A percentile compares a stretch with the other conserved stretches of the same genome.
These are phyloP conservation scores for Thalassarche chlororhynchos DNA, from an alignment of 2,113 vertebrate genomes.

Conservation along the genomic window DNA sequence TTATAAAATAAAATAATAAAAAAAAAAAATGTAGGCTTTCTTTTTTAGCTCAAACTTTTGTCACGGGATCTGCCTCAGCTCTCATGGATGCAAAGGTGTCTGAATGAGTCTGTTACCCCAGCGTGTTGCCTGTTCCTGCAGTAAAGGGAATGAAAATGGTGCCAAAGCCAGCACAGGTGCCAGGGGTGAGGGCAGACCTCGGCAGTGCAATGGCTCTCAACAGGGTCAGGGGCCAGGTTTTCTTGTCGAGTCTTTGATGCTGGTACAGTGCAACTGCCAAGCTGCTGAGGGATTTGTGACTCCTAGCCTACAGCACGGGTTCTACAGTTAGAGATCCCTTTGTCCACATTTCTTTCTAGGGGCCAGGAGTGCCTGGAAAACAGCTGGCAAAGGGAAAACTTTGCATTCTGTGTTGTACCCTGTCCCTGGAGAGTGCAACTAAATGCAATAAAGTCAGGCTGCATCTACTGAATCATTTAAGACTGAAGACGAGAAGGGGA, in stretches of 20 bases:
- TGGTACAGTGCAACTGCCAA: not conserved
- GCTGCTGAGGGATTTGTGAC: not conserved
- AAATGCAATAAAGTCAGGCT: not conserved
- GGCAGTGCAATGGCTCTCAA: rapidly evolving
- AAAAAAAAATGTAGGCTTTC: not conserved
- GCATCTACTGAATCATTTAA: not conserved
- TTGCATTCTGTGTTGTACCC: not conserved
- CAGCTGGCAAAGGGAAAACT: not conserved
- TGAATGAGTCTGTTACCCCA: not conserved
- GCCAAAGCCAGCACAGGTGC: not conserved
- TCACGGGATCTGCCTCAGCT: not conserved
- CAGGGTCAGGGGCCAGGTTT: not conserved
- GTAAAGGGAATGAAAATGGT: not conserved
- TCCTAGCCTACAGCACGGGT: not conserved
- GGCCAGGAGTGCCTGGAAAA: not conserved
- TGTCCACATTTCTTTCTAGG: not conserved
- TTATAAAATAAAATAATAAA: not conserved
- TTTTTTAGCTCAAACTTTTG: not conserved
- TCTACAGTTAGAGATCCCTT: not conserved
- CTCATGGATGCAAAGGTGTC: not conserved
- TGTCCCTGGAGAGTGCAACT: not conserved
- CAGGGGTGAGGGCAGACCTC: not conserved
- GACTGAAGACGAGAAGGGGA: not conserved
- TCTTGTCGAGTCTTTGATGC: not conserved
- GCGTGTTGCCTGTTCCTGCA: rapidly evolving